Conservation (phyloP, 92 coral and sea anemone genomes). For the Muricea muricata region DNA sequence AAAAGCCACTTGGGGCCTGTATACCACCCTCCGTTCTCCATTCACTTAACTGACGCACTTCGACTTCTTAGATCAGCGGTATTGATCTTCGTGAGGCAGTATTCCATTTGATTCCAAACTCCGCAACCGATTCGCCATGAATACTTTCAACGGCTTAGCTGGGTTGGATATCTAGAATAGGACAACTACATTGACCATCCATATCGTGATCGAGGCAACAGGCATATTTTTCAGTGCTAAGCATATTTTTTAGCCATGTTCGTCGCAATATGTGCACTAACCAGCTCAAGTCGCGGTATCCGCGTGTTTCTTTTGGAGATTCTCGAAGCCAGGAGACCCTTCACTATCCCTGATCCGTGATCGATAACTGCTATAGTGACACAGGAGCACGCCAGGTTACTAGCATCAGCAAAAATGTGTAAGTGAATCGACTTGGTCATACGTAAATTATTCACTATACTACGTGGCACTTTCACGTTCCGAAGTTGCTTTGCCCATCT, state of each 20-base stretch:
- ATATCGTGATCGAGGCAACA: conserved; percentile 15
- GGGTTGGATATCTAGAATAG: conserved; percentile 56
- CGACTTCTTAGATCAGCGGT: conserved; percentile 59
- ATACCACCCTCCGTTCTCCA: conserved; percentile 66
- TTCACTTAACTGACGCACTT: conserved; percentile 42
- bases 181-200: too few species aligned
- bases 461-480: conserved; percentile 40
- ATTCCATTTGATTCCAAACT: conserved; percentile 45
- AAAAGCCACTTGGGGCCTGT: conserved; percentile 69
- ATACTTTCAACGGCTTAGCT: conserved; percentile 43
- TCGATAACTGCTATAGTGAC: conserved; percentile 42
- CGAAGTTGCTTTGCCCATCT: conserved; percentile 54
- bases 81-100: conserved; percentile 49
- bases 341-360: conserved; percentile 25
- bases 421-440: conserved; percentile 29
- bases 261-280: conserved; percentile 56
- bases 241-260: conserved; percentile 56
- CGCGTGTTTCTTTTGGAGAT: conserved; percentile 49
- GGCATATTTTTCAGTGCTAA: conserved; percentile 42
- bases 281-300: conserved; percentile 43
- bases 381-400: conserved; percentile 31
- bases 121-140: conserved; percentile 49
- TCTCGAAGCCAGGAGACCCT: conserved; percentile 53
- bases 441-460: conserved; percentile 8
- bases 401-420: conserved; percentile 49